Base-by-base conservation (phyloP, 2,113 vertebrate species). In the Axis porcinus region DNA sequence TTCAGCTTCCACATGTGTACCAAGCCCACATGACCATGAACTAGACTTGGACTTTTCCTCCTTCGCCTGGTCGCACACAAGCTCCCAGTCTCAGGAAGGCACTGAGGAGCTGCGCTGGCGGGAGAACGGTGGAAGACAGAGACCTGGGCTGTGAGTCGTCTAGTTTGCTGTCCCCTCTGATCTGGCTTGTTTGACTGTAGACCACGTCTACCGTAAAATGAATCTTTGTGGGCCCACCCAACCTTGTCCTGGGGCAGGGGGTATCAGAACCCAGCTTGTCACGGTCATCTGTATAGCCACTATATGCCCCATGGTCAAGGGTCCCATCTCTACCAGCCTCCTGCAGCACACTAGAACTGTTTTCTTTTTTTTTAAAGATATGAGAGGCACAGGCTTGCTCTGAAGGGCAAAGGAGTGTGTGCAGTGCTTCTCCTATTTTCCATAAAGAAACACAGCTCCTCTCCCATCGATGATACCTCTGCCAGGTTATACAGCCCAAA, bases 101-200 rank as follows among this genome's bases (percentile, higher is more conserved):
- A 4, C 17, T 6, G 43, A 9, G 8, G 52, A 47, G 60, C 30
- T 0, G 9, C 5, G 0, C 15, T 76, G 85, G 21, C 0, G 9
- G 12, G 17, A 12, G 33, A 25, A 7, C 2, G 0, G 33, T 2
- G 27, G 40, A 5, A 43, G 5, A 33, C 11, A 25, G 92, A 52
- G n/a, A 15, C 2, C 1, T 17, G 12, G 3, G 23, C 60, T 7
- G 40, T 5, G 0, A 11, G 40, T 50, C 0, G 1, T 6, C 4
- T 2, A 0, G n/a, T 2, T 6, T 3, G 16, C 28, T n/a, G 27
- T 10, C 4, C 19, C 27, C 50, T 74, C 47, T 67, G 78, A 23
- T 27, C 28, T 8, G 12, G 23, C 16, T 47, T 36, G 23, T 12
- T 14, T 4, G 30, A 45, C 64, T 27, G 5, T 36, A 14, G 54